Conservation (phyloP, 2,888 invertebrate species). For the Nemotelus nigrinus region DNA sequence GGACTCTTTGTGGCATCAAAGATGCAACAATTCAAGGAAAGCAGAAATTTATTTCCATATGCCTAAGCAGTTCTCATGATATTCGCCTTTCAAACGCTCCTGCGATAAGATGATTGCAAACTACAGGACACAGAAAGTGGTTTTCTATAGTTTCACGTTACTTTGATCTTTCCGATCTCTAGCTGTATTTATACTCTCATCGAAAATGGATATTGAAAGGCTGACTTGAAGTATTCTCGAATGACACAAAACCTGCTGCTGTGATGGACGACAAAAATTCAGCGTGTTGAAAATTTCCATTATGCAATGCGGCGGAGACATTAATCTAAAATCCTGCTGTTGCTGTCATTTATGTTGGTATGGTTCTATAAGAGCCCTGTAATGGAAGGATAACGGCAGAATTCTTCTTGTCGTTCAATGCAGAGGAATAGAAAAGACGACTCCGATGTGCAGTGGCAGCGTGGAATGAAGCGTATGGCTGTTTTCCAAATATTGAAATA, state of each 20-base stretch:
- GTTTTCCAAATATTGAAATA: too few relatives aligned
- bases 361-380: too few relatives aligned
- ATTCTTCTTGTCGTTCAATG: too few relatives aligned
- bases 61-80: conserved; percentile 6
- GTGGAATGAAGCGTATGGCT: too few relatives aligned
- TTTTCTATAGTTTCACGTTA: not conserved
- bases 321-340: not conserved
- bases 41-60: conserved; percentile 31
- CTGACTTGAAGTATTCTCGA: conserved; percentile 8
- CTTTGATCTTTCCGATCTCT: not conserved
- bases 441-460: too few relatives aligned
- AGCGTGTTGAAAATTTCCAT: not conserved
- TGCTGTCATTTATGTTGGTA: too few relatives aligned
- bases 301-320: not conserved
- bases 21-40: not conserved
- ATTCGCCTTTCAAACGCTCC: not conserved
- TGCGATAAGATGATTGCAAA: conserved; percentile 9
- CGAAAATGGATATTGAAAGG: conserved; percentile 7
- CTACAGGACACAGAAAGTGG: not conserved
- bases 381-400: too few relatives aligned
- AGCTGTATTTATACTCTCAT: not conserved
- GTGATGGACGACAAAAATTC: conserved; percentile 23
- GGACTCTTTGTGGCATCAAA: not conserved
- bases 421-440: too few relatives aligned
- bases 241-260: conserved; percentile 20